Base-by-base conservation (phyloP, 2,888 invertebrate species). In the Clistopyga incitator region DNA sequence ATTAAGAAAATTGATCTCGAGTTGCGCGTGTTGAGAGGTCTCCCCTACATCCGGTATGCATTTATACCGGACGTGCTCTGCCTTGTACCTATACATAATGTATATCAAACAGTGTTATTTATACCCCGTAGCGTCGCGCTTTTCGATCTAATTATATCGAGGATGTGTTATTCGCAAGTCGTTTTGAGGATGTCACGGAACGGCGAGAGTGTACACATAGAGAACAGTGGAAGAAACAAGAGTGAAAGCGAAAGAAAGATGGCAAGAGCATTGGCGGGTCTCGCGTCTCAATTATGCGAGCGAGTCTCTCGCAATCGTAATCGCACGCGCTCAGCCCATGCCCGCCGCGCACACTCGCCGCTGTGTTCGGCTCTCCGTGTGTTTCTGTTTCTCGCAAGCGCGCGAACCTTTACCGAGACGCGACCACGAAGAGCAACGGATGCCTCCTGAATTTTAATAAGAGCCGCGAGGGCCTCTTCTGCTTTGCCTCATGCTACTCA, bases 371-470 rank as follows among this genome's bases (percentile, higher is more conserved):
- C 47, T 65, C 71, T 50, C 52, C 42, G 42, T 52, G 50, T 20
- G 74, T 64, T 76, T 72, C 72, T 67, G 64, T 77, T 81, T 77
- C 77, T 70, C 72, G 64, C 64, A 38, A 64, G 18, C 34, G 18
- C 34, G 47, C 61, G 74, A 61, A 13, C 71, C 47, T 29, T 64
- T 18, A 15, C 45, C 11, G 78, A 71, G 56, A 67, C 38, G 76
- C 65, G 70, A 67, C 56, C 18, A 15, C 29, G 34, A 38, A 38
- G 70, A 42, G 64, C 78, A 75, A 81, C 84, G 78, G 79, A 80
- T 81, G 84, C 84, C 74, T 78, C 70, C 70, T 84, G 78, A 84
- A 81, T 84, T 84, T 84, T 84, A 84, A 84, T 81, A 84, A 81
- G 81, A 70, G 54, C 68, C 80, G 67, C 74, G 72, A 50, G 29